Evolutionary conservation across 2,113 vertebrate species (phyloP).

Genomic region (Solea solea): DNA sequence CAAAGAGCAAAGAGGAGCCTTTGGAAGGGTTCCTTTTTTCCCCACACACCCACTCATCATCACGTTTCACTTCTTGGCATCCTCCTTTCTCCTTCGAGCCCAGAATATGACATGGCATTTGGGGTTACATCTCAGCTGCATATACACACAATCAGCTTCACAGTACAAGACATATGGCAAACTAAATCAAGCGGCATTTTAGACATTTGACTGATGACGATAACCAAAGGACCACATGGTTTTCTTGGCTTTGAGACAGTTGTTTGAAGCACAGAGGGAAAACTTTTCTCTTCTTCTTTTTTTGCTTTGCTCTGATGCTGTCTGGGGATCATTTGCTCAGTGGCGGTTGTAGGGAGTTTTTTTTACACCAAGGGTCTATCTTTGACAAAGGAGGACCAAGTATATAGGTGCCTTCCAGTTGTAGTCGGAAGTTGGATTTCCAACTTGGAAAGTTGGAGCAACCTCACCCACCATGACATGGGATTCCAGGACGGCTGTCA

Average conservation of each 20-base stretch:
- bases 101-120: constrained; percentile 74
- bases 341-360: too few relatives aligned
- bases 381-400: too few relatives aligned
- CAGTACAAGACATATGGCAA: constrained; percentile 59
- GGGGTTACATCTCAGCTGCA: constrained; percentile 64
- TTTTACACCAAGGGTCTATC: too few relatives aligned
- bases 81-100: constrained; percentile 58
- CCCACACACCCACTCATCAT: constrained; percentile 69
- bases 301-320: background rate
- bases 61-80: constrained; percentile 71
- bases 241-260: constrained; percentile 7
- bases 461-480: too few relatives aligned
- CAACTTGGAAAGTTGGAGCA: too few relatives aligned
- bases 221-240: constrained; percentile 37
- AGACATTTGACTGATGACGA: constrained; percentile 45
- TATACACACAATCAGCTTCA: constrained; percentile 56
- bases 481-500: too few relatives aligned
- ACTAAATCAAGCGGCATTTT: constrained; percentile 50
- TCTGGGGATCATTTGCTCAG: background rate
- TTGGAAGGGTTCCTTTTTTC: constrained; percentile 49
- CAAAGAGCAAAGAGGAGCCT: constrained; percentile 30
- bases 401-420: too few relatives aligned
- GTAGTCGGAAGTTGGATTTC: too few relatives aligned
- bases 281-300: background rate
- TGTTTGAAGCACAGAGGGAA: constrained; percentile 14